These are phyloP conservation scores for Sylvilagus floridanus DNA, from an alignment of 2,797 vertebrate genomes.

Conservation along the genomic window DNA sequence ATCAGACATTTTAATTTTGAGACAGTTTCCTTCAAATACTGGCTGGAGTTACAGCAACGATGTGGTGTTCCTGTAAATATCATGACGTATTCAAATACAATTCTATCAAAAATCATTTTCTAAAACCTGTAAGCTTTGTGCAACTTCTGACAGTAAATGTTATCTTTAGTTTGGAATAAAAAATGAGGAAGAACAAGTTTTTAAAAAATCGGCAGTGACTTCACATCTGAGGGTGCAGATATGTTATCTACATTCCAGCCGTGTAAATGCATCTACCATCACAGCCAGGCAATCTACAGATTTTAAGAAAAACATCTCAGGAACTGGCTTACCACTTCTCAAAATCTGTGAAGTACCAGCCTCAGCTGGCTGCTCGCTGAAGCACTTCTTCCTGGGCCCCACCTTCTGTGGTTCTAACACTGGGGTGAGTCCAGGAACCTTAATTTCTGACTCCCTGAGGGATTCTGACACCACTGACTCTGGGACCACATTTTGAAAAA, in stretches of 20 bases:
- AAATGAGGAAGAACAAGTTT: background rate
- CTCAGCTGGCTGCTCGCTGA: background rate
- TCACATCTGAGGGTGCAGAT: slow-evolving; percentile 9
- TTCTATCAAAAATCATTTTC: no score
- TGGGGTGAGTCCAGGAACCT: background rate
- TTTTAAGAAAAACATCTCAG: slow-evolving; percentile 15
- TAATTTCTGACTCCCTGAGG: background rate
- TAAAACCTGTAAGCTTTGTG: no score
- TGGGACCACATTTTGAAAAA: background rate
- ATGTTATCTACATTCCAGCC: background rate
- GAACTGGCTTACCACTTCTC: background rate
- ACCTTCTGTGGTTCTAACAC: background rate
- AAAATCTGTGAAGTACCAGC: slow-evolving; percentile 5
- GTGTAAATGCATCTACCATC: background rate
- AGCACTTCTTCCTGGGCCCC: background rate
- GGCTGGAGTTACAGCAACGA: no score
- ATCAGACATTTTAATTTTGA: no score
- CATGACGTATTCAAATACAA: no score
- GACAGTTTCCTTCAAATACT: no score
- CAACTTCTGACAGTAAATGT: no score
- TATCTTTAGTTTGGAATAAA: background rate
- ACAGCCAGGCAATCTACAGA: background rate
- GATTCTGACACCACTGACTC: background rate
- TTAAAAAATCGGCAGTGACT: background rate
- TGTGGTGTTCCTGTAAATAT: no score